Base-by-base conservation (phyloP, 64 coral and sea anemone species). In the Catalaphyllia jardinei region DNA sequence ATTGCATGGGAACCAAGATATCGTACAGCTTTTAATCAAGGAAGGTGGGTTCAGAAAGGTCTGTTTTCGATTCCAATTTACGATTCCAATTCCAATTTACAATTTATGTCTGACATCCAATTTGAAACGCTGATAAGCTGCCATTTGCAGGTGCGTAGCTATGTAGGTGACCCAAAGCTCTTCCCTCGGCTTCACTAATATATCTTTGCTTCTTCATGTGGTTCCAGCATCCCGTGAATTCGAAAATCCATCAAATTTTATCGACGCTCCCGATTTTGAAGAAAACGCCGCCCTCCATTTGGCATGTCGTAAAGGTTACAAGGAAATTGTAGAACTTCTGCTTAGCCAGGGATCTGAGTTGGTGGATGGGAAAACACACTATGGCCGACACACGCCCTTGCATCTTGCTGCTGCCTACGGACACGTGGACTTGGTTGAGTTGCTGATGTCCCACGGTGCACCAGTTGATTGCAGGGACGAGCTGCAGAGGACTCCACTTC, bases 221-320 rank as follows among this genome's bases (percentile, higher is more conserved):
- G 52, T 78, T 31, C 49, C 20, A 86, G 90, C 80, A 30, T 29
- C 42, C 46, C 11, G 31, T 35, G 57, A 86, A 42, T 55, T 74
- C 27, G 74, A 49, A 7, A 80, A 79, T 19, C 57, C 75, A 1
- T 18, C 24, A 27, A 10, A 80, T 7, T 92, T 81, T 30, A 71
- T 96, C 54, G 76, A 93, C 25, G 67, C 81, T 2, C 86, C 76
- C 64, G 94, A 96, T 73, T 79, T 76, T 25, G 94, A 90, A 15
- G 71, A 62, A 31, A 93, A 90, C 52, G 93, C 82, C 12, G 87
- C 94, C 0, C 60, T 96, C 24, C 94, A 96, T 12, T 54, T 96
- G 22, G 94, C 94, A 55, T 87, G 94, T 60, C 79, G 73, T 2
- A 90, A 89, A 73, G 94, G 94, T 5, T 91, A 96, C 39, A 74